A percentile compares a stretch with the other conserved stretches of the same genome.
phyloP scores from a whole-genome alignment of 2,888 invertebrate species.

The Halictus ligatus region DNA sequence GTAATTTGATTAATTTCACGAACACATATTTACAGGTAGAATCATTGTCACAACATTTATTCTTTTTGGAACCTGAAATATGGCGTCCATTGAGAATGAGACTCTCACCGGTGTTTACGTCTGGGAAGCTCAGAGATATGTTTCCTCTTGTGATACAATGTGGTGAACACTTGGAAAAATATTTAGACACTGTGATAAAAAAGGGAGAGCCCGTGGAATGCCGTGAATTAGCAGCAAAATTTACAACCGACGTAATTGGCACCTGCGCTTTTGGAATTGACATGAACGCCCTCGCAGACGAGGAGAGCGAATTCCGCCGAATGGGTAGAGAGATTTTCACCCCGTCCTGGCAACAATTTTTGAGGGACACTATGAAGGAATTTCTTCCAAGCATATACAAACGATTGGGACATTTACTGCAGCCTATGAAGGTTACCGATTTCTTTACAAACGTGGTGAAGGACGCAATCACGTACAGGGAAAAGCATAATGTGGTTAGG shows the following conservation, averaged over 20 bases:
- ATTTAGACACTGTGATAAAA: background rate
- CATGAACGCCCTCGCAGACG: background rate
- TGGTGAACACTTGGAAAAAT: background rate
- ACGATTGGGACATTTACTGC: background rate
- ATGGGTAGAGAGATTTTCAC: background rate
- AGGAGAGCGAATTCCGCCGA: background rate
- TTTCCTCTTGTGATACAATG: background rate
- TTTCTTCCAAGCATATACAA: background rate
- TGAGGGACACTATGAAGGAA: background rate
- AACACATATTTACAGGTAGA: background rate
- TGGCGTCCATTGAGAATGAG: background rate
- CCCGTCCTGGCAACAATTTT: fast-evolving
- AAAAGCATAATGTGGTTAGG: background rate
- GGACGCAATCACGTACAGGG: background rate
- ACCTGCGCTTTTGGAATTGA: slow-evolving; percentile 12
- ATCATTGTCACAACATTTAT: background rate
- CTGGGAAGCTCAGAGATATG: slow-evolving; percentile 12
- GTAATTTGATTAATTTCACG: background rate
- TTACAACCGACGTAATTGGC: slow-evolving; percentile 5
- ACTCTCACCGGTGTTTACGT: slow-evolving; percentile 6
- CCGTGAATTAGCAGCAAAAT: background rate
- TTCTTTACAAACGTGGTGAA: background rate
- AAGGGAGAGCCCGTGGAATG: background rate
- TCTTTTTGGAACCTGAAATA: background rate
- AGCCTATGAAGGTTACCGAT: background rate